phyloP scores from a whole-genome alignment of 2,113 vertebrate species.

The Gnathonemus echidnorhynchus region DNA sequence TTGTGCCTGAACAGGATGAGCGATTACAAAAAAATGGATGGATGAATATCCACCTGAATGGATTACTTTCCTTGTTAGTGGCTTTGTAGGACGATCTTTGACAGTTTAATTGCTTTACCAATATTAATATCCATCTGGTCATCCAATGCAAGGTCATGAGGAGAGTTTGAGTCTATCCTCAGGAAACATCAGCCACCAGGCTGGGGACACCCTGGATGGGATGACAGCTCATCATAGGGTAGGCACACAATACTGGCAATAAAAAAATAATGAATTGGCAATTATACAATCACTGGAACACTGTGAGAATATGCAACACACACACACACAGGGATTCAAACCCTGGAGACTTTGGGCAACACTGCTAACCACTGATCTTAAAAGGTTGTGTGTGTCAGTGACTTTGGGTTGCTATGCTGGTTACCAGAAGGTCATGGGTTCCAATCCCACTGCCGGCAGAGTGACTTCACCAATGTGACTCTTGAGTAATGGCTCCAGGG shows the following conservation, averaged over 20 bases:
- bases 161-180: not conserved
- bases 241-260: not conserved
- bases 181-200: not conserved
- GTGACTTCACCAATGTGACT: not conserved
- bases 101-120: not conserved
- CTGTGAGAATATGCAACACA: not conserved
- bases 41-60: not conserved
- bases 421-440: not conserved
- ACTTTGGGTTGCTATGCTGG: not conserved
- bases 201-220: not conserved
- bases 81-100: not conserved
- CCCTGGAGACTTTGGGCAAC: not conserved
- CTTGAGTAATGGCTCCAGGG: not conserved
- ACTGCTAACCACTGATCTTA: not conserved
- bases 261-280: not conserved
- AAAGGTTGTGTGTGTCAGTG: not conserved
- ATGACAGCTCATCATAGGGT: not conserved
- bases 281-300: not conserved
- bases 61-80: not conserved
- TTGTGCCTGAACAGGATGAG: not conserved
- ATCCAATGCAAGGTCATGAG: not conserved
- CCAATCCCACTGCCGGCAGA: not conserved
- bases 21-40: not conserved
- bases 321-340: not conserved
- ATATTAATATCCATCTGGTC: not conserved